phyloP scores from a whole-genome alignment of 2,888 invertebrate genomes.

The Drosophila peninsularis region DNA sequence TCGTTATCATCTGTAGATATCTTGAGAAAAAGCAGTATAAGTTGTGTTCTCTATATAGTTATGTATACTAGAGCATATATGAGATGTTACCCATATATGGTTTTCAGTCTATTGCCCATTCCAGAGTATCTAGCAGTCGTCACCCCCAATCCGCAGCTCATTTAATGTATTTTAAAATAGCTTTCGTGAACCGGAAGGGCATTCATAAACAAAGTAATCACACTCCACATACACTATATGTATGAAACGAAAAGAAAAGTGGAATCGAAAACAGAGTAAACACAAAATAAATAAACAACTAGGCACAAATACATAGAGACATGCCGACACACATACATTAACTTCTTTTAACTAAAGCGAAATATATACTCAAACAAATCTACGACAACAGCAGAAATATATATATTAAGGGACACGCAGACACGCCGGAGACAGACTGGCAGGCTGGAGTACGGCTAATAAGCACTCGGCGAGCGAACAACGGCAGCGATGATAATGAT shows the following conservation, averaged over 20 bases:
- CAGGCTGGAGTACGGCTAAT: constrained; percentile 9
- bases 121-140: neutral
- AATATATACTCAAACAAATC: constrained; percentile 16
- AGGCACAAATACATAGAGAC: constrained; percentile 7
- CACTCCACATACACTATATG: neutral
- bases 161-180: neutral
- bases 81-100: no score
- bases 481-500: constrained; percentile 5
- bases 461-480: no score
- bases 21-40: no score
- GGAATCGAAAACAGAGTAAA: constrained; percentile 29
- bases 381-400: neutral
- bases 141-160: neutral
- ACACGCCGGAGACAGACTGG: constrained; percentile 1
- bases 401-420: constrained; percentile 9
- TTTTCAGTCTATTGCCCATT: no score
- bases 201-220: constrained; percentile 17
- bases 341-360: neutral
- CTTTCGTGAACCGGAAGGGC: constrained; percentile 9
- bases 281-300: constrained; percentile 20
- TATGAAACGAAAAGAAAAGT: neutral
- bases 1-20: no score
- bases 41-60: no score
- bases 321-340: neutral
- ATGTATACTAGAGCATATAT: no score